Evolutionary conservation across 2,888 invertebrate species (phyloP), one percentile per base, ranked within the genome.

Genomic region (Nomada goodeniana): DNA sequence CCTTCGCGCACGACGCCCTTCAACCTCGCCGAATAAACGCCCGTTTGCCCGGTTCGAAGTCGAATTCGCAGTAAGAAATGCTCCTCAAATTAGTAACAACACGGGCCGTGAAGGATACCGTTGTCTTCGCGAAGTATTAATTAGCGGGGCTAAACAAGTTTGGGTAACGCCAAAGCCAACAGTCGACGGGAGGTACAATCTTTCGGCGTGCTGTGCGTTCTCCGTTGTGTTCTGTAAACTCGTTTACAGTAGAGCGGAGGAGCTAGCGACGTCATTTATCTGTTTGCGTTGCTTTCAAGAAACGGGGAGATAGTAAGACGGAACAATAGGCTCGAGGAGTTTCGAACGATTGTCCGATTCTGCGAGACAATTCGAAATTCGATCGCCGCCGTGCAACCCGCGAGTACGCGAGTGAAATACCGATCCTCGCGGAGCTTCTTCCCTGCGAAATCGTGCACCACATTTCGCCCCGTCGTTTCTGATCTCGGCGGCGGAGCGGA

Each of bases 11-110:
- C 78, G 47, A 18, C 63, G 10, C 36, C 61, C 44, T 53, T 10
- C 13, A 18, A n/a, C 26, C 18, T 50, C 50, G 26, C 23, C 55
- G 68, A 74, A 63, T 68, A 75, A 79, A 70, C 29, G 36, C 44
- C 59, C 13, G 20, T 20, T 59, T 55, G 60, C 60, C 67, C 52
- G 29, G 18, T 64, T 64, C 26, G 26, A 50, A 42, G 63, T 67
- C 65, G 55, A 75, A 73, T 63, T 63, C 67, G 23, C 61, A 18
- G 11, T 0, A n/a, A 52, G 52, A 11, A 18, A 26, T 50, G 64
- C 20, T 42, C 26, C 53, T 55, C 23, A 13, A 53, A 63, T 72
- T 72, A 63, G n/a, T 0, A 36, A n/a, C 61, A 44, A 55, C 11
- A 15, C n/a, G n/a, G 2, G 29, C 15, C 9, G 29, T 36, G n/a